Conservation (phyloP, 2,888 invertebrate genomes). For the Calephelis perditalis region DNA sequence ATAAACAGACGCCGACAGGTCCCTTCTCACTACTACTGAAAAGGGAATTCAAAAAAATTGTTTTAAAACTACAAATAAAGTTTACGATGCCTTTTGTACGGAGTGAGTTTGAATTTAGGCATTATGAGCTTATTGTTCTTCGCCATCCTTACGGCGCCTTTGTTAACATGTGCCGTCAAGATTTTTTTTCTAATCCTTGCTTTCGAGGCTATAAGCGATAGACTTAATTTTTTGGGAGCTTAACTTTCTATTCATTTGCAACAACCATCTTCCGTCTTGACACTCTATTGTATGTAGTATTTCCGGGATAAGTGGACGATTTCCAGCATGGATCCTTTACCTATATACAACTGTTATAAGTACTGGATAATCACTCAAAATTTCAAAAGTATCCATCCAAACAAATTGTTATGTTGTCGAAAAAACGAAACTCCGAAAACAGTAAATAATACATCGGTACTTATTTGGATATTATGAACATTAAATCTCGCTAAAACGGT, state of each 20-base stretch:
- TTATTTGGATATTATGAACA: slow-evolving; percentile 17
- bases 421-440: slow-evolving; percentile 34
- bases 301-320: slow-evolving; percentile 1
- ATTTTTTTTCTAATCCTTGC: slow-evolving; percentile 10
- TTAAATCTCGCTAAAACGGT: slow-evolving; percentile 37
- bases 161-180: not conserved
- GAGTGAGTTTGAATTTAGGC: slow-evolving; percentile 38
- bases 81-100: slow-evolving; percentile 54
- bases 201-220: not conserved
- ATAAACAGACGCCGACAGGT: slow-evolving; percentile 25
- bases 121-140: slow-evolving; percentile 46
- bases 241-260: slow-evolving; percentile 2
- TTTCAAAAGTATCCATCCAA: not conserved
- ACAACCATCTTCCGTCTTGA: not conserved
- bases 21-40: slow-evolving; percentile 36
- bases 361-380: not conserved
- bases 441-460: slow-evolving; percentile 10
- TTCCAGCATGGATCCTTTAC: not conserved
- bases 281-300: slow-evolving; percentile 1
- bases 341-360: slow-evolving; percentile 1
- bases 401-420: slow-evolving; percentile 4
- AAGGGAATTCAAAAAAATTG: slow-evolving; percentile 40
- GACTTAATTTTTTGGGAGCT: not conserved
- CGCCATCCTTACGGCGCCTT: slow-evolving; percentile 28
- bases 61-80: slow-evolving; percentile 50